Evolutionary conservation across 2,797 vertebrate species (phyloP).

Genomic region (Hypotaenidia okinawae): DNA sequence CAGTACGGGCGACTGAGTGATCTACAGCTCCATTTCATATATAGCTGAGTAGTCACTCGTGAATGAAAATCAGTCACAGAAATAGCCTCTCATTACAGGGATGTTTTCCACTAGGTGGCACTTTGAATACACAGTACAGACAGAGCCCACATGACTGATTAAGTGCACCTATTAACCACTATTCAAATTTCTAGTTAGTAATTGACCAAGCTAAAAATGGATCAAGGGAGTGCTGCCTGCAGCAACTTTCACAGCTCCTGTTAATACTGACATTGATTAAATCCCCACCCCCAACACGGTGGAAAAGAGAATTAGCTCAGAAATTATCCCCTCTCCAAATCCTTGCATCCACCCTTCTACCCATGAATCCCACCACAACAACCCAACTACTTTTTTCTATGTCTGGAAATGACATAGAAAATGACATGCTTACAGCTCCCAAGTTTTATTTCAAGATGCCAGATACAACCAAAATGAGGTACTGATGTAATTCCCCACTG

Average conservation of each 20-base stretch:
- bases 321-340: background rate
- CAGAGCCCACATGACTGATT: background rate
- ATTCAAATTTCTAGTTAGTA: background rate
- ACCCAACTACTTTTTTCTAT: background rate
- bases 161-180: background rate
- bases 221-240: slow-evolving; percentile 13
- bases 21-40: background rate
- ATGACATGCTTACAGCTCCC: accelerated
- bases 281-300: background rate
- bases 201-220: slow-evolving; percentile 35
- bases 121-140: background rate
- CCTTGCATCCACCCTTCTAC: background rate
- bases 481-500: background rate
- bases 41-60: background rate
- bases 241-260: slow-evolving; percentile 27
- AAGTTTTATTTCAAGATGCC: background rate
- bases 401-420: background rate
- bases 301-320: background rate
- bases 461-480: background rate
- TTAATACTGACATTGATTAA: slow-evolving; percentile 44
- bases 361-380: accelerated
- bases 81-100: background rate
- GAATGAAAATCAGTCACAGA: background rate
- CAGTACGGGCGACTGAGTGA: background rate
- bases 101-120: slow-evolving; percentile 65